These are phyloP conservation scores for Allobates femoralis DNA, from an alignment of 2,797 vertebrate genomes.

Conservation along the genomic window DNA sequence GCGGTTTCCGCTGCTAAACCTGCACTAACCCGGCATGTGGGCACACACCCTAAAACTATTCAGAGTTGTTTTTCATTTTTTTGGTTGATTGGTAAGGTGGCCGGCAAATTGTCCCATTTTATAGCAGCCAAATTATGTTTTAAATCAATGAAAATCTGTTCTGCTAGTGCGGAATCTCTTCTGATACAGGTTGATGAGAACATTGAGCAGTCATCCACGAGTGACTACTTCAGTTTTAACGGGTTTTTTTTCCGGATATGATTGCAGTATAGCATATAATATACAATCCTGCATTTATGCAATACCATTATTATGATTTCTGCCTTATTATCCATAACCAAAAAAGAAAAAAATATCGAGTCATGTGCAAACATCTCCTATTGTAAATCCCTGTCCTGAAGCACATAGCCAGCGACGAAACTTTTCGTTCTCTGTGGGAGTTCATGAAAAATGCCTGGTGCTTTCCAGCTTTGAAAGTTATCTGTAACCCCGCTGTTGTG, in stretches of 20 bases:
- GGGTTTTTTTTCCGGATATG: not conserved
- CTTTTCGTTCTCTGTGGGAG: constrained; percentile 69
- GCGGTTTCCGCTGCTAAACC: too few species aligned
- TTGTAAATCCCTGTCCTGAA: constrained; percentile 7
- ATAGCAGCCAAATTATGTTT: not conserved
- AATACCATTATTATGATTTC: not conserved
- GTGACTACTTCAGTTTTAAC: not conserved
- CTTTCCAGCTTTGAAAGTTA: constrained; percentile 69
- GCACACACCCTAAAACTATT: too few species aligned
- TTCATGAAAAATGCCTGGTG: constrained; percentile 67
- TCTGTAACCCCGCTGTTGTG: constrained; percentile 73
- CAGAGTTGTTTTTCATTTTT: too few species aligned
- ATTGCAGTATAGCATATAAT: not conserved
- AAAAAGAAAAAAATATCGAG: not conserved
- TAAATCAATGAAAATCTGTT: not conserved
- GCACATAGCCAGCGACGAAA: constrained; percentile 57
- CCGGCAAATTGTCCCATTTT: too few species aligned
- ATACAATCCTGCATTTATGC: not conserved
- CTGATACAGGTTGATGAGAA: not conserved
- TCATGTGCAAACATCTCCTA: not conserved
- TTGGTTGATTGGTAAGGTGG: too few species aligned
- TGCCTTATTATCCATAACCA: not conserved
- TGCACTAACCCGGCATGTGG: too few species aligned
- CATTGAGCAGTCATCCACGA: not conserved
- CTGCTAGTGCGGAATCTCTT: not conserved